Conservation (phyloP, 2,888 invertebrate species). For the Papilio protenor region DNA sequence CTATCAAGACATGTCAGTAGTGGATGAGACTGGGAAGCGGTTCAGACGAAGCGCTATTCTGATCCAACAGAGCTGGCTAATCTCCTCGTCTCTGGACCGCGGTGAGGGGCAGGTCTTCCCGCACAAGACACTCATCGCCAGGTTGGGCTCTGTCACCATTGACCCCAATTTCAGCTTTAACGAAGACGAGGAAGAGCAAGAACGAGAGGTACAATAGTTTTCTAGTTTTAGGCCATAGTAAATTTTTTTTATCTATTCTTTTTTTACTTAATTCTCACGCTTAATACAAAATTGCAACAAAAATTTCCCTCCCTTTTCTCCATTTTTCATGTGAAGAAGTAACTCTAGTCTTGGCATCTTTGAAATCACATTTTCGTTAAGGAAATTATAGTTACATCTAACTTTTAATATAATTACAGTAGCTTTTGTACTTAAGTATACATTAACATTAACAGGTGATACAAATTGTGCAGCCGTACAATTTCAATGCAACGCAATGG, state of each 20-base stretch:
- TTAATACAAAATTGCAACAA: too few species aligned
- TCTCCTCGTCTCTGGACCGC: constrained; percentile 66
- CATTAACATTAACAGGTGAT: constrained; percentile 58
- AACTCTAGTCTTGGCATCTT: neutral
- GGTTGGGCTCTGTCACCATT: constrained; percentile 67
- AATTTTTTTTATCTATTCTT: too few species aligned
- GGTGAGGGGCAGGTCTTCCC: constrained; percentile 63
- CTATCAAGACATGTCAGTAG: constrained; percentile 68
- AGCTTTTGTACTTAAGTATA: neutral
- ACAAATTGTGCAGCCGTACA: constrained; percentile 68
- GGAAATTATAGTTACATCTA: too few species aligned
- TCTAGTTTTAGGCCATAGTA: neutral
- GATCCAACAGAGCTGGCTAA: constrained; percentile 67
- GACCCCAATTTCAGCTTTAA: constrained; percentile 69
- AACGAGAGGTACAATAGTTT: constrained; percentile 66
- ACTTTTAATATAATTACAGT: neutral
- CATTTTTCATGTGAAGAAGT: too few species aligned
- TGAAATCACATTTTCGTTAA: neutral
- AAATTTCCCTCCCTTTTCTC: too few species aligned
- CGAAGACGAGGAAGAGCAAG: constrained; percentile 78
- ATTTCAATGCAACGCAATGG: constrained; percentile 66
- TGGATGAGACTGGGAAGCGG: constrained; percentile 59
- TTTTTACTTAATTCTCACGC: too few species aligned
- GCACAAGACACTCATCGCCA: constrained; percentile 70
- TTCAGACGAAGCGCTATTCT: constrained; percentile 69